Conservation (phyloP, 2,113 vertebrate genomes). For the Sakesphorus luctuosus region DNA sequence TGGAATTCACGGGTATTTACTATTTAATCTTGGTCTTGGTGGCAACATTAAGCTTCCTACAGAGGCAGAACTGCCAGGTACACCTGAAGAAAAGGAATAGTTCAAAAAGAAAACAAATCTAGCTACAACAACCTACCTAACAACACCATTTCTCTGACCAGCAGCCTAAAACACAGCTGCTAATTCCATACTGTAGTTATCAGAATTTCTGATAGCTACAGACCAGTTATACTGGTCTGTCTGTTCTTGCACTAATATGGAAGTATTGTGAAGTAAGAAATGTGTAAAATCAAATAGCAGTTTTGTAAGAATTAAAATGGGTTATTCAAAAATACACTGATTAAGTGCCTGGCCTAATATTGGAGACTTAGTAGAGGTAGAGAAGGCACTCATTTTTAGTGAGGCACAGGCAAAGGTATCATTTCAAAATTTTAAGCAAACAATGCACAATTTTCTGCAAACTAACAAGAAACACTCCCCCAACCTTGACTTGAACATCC, state of each 20-base stretch:
- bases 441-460: neutral
- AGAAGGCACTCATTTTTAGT: neutral
- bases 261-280: neutral
- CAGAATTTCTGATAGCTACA: neutral
- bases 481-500: neutral
- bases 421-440: neutral
- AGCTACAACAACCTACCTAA: neutral
- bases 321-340: neutral
- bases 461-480: neutral
- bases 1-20: neutral
- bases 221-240: neutral
- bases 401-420: neutral
- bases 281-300: neutral
- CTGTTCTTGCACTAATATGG: neutral
- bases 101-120: neutral
- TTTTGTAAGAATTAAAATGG: neutral
- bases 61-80: neutral
- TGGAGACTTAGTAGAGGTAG: neutral
- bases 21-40: neutral
- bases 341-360: fast-evolving
- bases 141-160: neutral
- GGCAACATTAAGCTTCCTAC: neutral
- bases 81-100: neutral
- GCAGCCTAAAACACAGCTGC: neutral
- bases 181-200: neutral